Conservation (phyloP, 2,888 invertebrate species). For the Ormyrus rosae region DNA sequence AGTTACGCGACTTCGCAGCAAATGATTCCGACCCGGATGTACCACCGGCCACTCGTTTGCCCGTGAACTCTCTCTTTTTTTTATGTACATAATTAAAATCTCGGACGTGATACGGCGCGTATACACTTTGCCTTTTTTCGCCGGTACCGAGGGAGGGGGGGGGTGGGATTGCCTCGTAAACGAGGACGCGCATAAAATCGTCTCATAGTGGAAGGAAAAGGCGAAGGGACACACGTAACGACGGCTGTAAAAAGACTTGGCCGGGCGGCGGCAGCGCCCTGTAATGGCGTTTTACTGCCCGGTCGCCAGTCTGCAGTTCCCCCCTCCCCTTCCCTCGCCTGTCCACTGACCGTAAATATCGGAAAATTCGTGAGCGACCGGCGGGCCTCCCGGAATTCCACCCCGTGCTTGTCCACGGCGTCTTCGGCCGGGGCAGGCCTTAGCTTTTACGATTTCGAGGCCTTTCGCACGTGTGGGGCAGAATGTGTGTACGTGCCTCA, state of each 20-base stretch:
- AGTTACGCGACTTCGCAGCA: no score
- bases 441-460: slow-evolving; percentile 30
- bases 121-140: slow-evolving; percentile 2
- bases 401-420: neutral
- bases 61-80: no score
- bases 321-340: neutral
- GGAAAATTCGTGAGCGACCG: slow-evolving; percentile 31
- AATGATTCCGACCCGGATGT: no score
- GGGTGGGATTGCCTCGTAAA: slow-evolving; percentile 34
- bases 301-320: neutral
- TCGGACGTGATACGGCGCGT: neutral
- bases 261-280: neutral
- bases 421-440: slow-evolving; percentile 2
- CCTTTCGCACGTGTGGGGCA: slow-evolving; percentile 6
- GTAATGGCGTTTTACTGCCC: slow-evolving; percentile 43
- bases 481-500: slow-evolving; percentile 10
- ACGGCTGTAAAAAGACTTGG: slow-evolving; percentile 35
- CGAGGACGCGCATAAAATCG: slow-evolving; percentile 21
- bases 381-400: neutral
- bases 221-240: slow-evolving; percentile 33
- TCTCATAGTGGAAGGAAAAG: neutral
- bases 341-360: slow-evolving; percentile 48
- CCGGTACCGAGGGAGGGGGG: no score
- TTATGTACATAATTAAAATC: slow-evolving; percentile 37
- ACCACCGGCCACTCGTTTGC: no score